Conservation (phyloP, 1,140 invertebrate species). For the Bombus polaris region DNA sequence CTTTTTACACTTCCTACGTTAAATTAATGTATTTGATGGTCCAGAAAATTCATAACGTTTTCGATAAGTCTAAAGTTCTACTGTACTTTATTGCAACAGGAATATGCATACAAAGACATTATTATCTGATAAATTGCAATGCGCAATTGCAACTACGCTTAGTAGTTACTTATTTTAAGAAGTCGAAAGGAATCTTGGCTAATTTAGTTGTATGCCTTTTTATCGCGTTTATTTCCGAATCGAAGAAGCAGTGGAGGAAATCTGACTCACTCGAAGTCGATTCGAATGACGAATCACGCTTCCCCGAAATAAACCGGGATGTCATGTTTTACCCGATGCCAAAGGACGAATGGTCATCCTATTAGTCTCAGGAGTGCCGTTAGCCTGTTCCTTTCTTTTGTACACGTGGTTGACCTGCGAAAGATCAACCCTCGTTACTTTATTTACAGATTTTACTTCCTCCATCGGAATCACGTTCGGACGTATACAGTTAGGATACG, state of each 20-base stretch:
- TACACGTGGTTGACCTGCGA: conserved; percentile 26
- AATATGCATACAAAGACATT: background rate
- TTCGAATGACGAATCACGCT: conserved; percentile 17
- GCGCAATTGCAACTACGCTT: background rate
- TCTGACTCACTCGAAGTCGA: conserved; percentile 10
- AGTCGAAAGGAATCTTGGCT: background rate
- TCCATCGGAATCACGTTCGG: background rate
- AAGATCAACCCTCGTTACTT: background rate
- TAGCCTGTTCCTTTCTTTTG: background rate
- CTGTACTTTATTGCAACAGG: background rate
- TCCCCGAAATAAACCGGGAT: conserved; percentile 5
- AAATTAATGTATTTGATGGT: background rate
- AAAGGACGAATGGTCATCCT: background rate
- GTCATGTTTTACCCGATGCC: background rate
- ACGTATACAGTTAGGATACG: background rate
- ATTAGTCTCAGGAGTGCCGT: background rate
- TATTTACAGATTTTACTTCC: background rate
- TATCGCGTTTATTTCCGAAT: conserved; percentile 7
- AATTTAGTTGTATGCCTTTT: background rate
- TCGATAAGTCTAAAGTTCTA: too few species aligned
- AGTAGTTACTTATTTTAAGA: background rate
- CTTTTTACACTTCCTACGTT: background rate
- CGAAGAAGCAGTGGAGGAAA: background rate
- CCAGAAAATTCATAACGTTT: background rate
- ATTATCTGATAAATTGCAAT: background rate